A percentile compares a stretch with the other conserved stretches of the same genome.
Evolutionary conservation across 2,888 invertebrate species (phyloP).

Genomic region (Mayetiola destructor): DNA sequence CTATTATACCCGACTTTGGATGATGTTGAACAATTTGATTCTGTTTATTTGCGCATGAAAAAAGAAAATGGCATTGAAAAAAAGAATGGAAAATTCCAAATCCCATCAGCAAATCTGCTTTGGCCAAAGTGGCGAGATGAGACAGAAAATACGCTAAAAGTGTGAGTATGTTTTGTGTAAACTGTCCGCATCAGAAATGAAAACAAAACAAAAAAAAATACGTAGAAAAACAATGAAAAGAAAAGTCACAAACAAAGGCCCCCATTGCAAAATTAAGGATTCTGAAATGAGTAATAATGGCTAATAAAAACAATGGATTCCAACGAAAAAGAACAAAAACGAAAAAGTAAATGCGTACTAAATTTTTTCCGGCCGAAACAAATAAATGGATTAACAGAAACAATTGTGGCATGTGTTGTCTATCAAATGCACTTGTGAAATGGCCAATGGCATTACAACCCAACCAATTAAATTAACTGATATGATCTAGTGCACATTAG

Average conservation of each 20-base stretch:
- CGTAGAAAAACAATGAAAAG: background rate
- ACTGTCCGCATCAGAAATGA: background rate
- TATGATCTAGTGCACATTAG: background rate
- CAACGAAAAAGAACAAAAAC: background rate
- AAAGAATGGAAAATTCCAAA: background rate
- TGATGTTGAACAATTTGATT: slow-evolving; percentile 74
- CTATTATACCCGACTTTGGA: slow-evolving; percentile 72
- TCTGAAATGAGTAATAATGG: too few relatives aligned
- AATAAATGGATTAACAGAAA: too few relatives aligned
- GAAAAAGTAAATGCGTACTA: background rate
- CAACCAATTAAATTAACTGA: slow-evolving; percentile 5
- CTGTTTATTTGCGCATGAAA: slow-evolving; percentile 37
- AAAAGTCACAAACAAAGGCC: too few relatives aligned
- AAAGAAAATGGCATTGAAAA: background rate
- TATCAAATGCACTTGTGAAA: background rate
- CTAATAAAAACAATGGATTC: background rate
- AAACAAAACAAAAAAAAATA: background rate
- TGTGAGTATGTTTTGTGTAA: too few relatives aligned
- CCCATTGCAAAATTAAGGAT: too few relatives aligned
- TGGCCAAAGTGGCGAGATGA: too few relatives aligned
- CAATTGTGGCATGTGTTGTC: too few relatives aligned
- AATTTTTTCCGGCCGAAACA: too few relatives aligned
- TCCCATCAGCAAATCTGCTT: too few relatives aligned
- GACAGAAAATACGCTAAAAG: too few relatives aligned
- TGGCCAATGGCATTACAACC: background rate